phyloP scores from a whole-genome alignment of 2,888 invertebrate genomes.

The Synergus umbraculus region DNA sequence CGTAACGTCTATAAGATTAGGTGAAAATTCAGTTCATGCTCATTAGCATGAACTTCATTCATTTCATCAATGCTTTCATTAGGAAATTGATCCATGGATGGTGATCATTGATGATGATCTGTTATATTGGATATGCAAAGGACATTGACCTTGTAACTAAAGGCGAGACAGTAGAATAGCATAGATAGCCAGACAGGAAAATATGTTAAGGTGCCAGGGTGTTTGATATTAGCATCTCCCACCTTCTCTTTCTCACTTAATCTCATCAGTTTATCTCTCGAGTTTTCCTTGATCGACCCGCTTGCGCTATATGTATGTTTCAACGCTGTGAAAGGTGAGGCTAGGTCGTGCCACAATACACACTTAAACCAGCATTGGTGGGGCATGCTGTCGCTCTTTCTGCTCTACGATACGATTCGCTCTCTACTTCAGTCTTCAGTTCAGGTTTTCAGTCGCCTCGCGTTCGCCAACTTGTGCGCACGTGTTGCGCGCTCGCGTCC shows the following conservation, averaged over 20 bases:
- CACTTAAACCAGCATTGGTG: conserved; percentile 41
- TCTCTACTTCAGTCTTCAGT: conserved; percentile 51
- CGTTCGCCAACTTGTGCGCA: conserved; percentile 62
- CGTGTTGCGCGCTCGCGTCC: conserved; percentile 33
- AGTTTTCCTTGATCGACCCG: conserved; percentile 63
- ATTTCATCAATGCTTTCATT: too few species aligned
- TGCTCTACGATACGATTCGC: conserved; percentile 44
- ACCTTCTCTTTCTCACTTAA: conserved; percentile 48
- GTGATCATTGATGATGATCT: neutral
- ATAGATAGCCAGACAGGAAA: conserved; percentile 55
- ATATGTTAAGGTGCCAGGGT: conserved; percentile 61
- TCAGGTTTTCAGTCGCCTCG: conserved; percentile 57
- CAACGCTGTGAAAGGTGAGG: conserved; percentile 49
- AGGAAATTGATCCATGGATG: neutral
- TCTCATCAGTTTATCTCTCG: conserved; percentile 17
- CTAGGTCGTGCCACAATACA: conserved; percentile 40
- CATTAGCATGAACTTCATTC: too few species aligned
- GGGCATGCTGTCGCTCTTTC: conserved; percentile 39
- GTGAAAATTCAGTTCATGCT: neutral
- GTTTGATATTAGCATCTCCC: conserved; percentile 45
- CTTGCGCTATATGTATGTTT: conserved; percentile 56
- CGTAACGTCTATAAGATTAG: neutral
- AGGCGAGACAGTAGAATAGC: conserved; percentile 27
- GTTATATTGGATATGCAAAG: neutral
- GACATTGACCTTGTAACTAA: neutral